Evolutionary conservation across 2,888 invertebrate species (phyloP).

Genomic region (Doris montereyensis): DNA sequence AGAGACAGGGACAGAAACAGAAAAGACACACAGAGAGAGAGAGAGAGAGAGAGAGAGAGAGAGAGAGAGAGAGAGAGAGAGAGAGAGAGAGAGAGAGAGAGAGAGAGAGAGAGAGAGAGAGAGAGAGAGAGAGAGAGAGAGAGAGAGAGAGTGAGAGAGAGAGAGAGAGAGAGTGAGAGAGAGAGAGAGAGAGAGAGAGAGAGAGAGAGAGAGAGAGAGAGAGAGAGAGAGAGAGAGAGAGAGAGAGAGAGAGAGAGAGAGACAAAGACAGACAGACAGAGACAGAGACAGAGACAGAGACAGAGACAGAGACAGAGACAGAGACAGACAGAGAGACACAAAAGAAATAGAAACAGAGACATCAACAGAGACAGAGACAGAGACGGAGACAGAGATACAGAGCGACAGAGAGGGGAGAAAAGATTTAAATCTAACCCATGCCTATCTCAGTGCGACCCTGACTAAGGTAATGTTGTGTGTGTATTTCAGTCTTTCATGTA

Average conservation of each 20-base stretch:
- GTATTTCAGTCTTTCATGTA: too few relatives aligned
- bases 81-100: background rate
- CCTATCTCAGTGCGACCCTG: background rate
- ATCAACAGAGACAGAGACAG: background rate
- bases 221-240: background rate
- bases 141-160: background rate
- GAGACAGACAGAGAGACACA: background rate
- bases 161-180: too few relatives aligned
- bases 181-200: background rate
- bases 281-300: background rate
- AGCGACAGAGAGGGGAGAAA: too few relatives aligned
- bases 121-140: background rate
- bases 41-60: constrained; percentile 13
- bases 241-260: background rate
- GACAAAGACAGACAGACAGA: too few relatives aligned
- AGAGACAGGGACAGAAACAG: too few relatives aligned
- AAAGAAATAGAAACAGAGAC: background rate
- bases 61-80: background rate
- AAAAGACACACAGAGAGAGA: constrained; percentile 16
- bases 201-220: too few relatives aligned
- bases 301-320: background rate
- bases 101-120: constrained; percentile 13
- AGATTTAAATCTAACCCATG: background rate
- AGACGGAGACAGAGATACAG: too few relatives aligned
- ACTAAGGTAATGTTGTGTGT: too few relatives aligned